phyloP scores from a whole-genome alignment of 2,888 invertebrate species.

The Cerceris rybyensis region DNA sequence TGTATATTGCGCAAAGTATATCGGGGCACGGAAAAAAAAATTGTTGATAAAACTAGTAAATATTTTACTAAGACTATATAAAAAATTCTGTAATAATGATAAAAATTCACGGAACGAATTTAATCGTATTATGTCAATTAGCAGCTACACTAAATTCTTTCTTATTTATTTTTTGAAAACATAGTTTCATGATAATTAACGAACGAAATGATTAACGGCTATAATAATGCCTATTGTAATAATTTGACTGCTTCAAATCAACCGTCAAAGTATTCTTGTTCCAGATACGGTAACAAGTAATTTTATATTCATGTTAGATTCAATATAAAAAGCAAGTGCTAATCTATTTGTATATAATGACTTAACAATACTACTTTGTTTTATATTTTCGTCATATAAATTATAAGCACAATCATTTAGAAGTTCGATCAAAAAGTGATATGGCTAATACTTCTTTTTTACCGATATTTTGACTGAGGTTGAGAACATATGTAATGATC shows the following conservation, averaged over 20 bases:
- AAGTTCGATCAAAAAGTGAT: conserved; percentile 17
- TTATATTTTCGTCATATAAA: background rate
- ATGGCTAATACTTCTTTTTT: conserved; percentile 18
- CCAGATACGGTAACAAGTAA: conserved; percentile 1
- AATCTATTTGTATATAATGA: conserved; percentile 10
- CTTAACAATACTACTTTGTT: background rate
- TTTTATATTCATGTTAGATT: background rate
- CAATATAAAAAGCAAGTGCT: background rate
- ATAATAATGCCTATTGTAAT: background rate
- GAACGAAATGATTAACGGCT: no score
- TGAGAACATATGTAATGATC: conserved; percentile 30
- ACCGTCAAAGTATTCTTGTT: background rate
- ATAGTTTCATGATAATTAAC: no score
- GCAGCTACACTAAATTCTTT: conserved; percentile 19
- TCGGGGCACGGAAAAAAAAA: background rate
- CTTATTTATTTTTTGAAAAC: no score
- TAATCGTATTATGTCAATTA: conserved; percentile 5
- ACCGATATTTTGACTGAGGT: conserved; percentile 46
- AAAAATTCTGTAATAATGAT: background rate
- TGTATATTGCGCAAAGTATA: background rate
- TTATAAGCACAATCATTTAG: background rate
- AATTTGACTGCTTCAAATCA: background rate
- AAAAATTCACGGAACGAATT: background rate
- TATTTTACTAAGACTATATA: background rate
- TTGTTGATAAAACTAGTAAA: background rate